A percentile compares a stretch with the other conserved stretches of the same genome.
phyloP scores from a whole-genome alignment of 2,888 invertebrate genomes.

The Boloria euphrosyne region DNA sequence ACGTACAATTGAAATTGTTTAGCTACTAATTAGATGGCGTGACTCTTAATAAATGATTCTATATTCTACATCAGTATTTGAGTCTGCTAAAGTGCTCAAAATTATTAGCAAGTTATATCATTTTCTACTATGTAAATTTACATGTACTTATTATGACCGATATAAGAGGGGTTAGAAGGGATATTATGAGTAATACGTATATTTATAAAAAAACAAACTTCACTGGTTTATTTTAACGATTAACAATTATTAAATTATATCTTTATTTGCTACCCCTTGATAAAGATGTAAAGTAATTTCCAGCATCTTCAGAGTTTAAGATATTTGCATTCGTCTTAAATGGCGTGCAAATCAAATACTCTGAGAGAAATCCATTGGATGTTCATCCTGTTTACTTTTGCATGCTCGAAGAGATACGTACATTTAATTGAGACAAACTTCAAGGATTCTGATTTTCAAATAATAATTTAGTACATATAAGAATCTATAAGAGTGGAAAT shows the following conservation, averaged over 20 bases:
- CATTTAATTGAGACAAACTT: slow-evolving; percentile 13
- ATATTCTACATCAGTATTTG: too few species aligned
- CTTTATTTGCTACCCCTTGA: neutral
- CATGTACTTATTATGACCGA: neutral
- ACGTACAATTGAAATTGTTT: too few species aligned
- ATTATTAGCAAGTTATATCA: too few species aligned
- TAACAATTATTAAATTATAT: neutral
- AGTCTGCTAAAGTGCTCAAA: too few species aligned
- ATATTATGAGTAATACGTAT: neutral
- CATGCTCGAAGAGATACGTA: slow-evolving; percentile 20
- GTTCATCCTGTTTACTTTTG: slow-evolving; percentile 24
- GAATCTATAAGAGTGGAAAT: too few species aligned
- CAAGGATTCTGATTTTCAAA: slow-evolving; percentile 4
- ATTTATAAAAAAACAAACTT: too few species aligned
- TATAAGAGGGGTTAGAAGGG: neutral
- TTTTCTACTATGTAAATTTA: too few species aligned
- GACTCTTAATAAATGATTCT: too few species aligned
- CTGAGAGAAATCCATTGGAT: slow-evolving; percentile 22
- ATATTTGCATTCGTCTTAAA: slow-evolving; percentile 24
- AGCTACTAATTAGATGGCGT: too few species aligned
- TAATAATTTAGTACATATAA: neutral
- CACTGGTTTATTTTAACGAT: neutral
- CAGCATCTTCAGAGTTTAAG: slow-evolving; percentile 18
- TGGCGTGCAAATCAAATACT: slow-evolving; percentile 22
- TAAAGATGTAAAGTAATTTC: slow-evolving; percentile 11